phyloP scores from a whole-genome alignment of 2,888 invertebrate species.

The Dendrolimus houi region DNA sequence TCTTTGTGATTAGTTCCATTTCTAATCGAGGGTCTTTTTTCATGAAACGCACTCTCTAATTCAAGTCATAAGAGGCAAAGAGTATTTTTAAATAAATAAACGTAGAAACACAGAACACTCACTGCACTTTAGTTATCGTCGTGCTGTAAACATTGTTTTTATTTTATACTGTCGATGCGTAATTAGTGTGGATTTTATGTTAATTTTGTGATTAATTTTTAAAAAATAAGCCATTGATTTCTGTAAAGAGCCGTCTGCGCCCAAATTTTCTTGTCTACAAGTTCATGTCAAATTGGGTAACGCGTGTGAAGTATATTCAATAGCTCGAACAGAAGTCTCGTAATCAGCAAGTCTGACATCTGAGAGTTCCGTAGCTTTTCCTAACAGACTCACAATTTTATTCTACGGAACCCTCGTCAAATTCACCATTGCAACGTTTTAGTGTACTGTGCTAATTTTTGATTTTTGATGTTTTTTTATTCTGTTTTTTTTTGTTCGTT shows the following conservation, averaged over 20 bases:
- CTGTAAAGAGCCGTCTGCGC: constrained; percentile 54
- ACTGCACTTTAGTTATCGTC: constrained; percentile 75
- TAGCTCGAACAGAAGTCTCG: constrained; percentile 54
- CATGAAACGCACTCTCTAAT: too few species aligned
- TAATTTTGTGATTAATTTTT: constrained; percentile 57
- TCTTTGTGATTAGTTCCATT: too few species aligned
- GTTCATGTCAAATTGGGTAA: constrained; percentile 33
- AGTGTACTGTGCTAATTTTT: constrained; percentile 71
- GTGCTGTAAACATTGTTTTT: constrained; percentile 66
- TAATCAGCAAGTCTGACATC: constrained; percentile 37
- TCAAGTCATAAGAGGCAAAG: not conserved
- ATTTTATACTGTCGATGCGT: constrained; percentile 66
- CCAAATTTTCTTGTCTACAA: constrained; percentile 20
- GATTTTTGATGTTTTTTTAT: constrained; percentile 1
- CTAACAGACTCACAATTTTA: constrained; percentile 19
- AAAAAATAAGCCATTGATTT: constrained; percentile 38
- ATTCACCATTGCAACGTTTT: constrained; percentile 60
- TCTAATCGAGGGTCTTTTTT: too few species aligned
- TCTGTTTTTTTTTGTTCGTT: constrained; percentile 57
- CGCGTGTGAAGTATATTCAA: constrained; percentile 24
- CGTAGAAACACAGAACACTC: constrained; percentile 49
- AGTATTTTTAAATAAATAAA: constrained; percentile 37
- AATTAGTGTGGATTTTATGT: constrained; percentile 71
- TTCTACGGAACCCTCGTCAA: constrained; percentile 62
- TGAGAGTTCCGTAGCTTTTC: constrained; percentile 61